Conservation (phyloP, 2,113 vertebrate species). For the Brachypteracias leptosomus region DNA sequence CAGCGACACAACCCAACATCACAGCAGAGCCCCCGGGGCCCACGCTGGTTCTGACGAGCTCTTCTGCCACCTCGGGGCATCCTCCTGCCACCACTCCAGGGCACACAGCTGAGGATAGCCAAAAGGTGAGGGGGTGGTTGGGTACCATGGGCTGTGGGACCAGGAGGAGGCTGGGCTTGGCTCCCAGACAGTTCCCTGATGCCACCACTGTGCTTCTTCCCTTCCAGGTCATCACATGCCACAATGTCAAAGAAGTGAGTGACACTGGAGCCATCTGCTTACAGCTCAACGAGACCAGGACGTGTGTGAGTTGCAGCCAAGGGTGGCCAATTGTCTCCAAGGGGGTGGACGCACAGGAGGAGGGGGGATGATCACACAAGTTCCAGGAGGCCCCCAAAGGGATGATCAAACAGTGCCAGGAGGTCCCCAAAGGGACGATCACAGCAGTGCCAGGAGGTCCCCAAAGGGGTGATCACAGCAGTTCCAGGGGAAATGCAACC, state of each 20-base stretch:
- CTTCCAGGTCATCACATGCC: conserved; percentile 64
- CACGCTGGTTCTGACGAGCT: accelerated
- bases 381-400: background rate
- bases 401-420: background rate
- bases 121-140: background rate
- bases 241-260: background rate
- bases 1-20: accelerated
- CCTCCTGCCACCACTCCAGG: accelerated
- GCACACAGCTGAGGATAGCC: accelerated
- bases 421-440: background rate
- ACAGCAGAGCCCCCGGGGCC: accelerated
- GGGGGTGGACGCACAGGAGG: background rate
- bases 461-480: background rate
- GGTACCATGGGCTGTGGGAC: accelerated
- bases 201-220: background rate
- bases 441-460: background rate
- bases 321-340: accelerated
- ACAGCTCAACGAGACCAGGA: conserved; percentile 39
- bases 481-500: background rate
- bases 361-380: background rate
- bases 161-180: accelerated
- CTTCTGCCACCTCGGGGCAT: background rate
- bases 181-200: background rate
- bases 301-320: conserved; percentile 69
- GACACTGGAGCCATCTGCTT: conserved; percentile 63